Evolutionary conservation across 2,797 vertebrate genomes (phyloP).

Genomic region (Harpagifer antarcticus): DNA sequence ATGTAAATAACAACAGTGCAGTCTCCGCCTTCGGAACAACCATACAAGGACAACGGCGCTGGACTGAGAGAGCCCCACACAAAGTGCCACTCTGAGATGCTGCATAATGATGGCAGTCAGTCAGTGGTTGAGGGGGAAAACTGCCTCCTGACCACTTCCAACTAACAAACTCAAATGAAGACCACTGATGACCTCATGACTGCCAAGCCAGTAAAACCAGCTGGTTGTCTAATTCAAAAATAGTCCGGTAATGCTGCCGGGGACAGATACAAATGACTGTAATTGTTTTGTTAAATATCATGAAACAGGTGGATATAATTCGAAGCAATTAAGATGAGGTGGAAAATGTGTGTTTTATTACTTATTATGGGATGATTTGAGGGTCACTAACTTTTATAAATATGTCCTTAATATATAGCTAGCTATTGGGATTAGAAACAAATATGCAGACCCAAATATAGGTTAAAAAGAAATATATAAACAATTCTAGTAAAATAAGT

Average conservation of each 20-base stretch:
- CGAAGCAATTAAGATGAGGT: neutral
- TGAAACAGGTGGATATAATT: conserved; percentile 14
- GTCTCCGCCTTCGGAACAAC: conserved; percentile 74
- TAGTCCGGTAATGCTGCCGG: conserved; percentile 49
- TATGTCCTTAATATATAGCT: neutral
- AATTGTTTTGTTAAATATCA: conserved; percentile 13
- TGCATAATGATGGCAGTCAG: conserved; percentile 80
- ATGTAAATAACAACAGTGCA: conserved; percentile 78
- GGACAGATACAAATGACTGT: conserved; percentile 23
- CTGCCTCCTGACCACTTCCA: conserved; percentile 81
- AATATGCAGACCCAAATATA: neutral
- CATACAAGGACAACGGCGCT: conserved; percentile 70
- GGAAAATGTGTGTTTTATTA: neutral
- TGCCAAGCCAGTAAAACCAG: conserved; percentile 55
- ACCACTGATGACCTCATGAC: conserved; percentile 68
- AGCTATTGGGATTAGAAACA: neutral
- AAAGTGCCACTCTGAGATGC: conserved; percentile 77
- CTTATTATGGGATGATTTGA: neutral
- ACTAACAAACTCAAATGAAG: conserved; percentile 76
- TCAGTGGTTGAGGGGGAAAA: conserved; percentile 75
- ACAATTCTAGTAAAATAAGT: neutral
- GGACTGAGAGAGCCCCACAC: conserved; percentile 61
- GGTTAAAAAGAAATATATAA: neutral
- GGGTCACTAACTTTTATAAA: neutral
- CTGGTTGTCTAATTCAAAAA: conserved; percentile 49